Evolutionary conservation across 2,797 vertebrate genomes (phyloP), one percentile per base, ranked within the genome.

Genomic region (Cryptoblepharus egeriae): DNA sequence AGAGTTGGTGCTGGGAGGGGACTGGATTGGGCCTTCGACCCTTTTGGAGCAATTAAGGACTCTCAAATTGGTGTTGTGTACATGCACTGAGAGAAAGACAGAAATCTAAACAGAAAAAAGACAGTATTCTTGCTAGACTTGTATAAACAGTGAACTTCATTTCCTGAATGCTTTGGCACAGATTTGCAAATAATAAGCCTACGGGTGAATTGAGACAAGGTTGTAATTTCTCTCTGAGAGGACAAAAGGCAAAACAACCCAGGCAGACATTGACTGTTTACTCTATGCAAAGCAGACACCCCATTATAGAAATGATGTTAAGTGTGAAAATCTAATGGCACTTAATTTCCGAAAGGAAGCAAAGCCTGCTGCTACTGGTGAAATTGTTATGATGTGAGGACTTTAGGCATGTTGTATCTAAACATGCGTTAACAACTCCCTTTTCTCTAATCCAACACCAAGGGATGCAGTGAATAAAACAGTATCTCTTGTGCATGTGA

Each of bases 391-490:
- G 79, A 81, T 88, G 92, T 88, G 83, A 94, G 80, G 77, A 90
- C 52, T 79, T 90, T 75, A 91, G 65, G 42, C 1, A 13, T 88
- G 78, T 88, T 93, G 24, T 84, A 87, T 90, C 87, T 92, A 93
- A 94, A 93, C 73, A 85, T 72, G 77, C 79, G 90, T 93, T 94
- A 93, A 90, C 88, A 92, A 91, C 8, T 85, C 91, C 89, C 86
- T 89, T 60, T 88, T 91, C 20, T 61, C 57, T 7, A 2, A 39
- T 71, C 52, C 78, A 1, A 64, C 4, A 85, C 79, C 77, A 71
- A 30, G 58, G 82, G 84, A 80, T 32, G 77, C 88, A 72, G 80
- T 52, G 24, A 8, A 73, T 75, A 77, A 90, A 89, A 90, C 57
- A 4, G 0, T 5, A 32, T 35, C n/a, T 73, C 5, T 72, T 28